Conservation (phyloP, 2,888 invertebrate species). For the Trichogramma evanescens region DNA sequence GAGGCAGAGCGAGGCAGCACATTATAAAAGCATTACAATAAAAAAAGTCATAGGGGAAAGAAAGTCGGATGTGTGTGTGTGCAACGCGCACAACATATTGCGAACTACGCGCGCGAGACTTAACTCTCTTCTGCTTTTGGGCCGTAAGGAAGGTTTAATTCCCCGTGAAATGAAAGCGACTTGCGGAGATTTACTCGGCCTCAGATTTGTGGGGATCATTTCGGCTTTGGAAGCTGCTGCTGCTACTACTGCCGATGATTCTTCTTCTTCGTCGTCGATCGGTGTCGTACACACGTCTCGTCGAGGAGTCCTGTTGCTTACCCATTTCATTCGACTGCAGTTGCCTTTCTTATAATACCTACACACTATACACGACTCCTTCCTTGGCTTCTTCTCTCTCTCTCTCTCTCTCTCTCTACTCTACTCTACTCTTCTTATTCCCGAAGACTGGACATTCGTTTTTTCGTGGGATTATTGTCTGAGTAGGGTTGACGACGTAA, state of each 20-base stretch:
- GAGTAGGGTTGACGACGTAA: too few relatives aligned
- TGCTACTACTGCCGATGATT: neutral
- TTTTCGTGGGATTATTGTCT: too few relatives aligned
- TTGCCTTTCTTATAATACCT: too few relatives aligned
- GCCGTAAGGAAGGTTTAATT: constrained; percentile 40
- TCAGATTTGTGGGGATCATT: constrained; percentile 37
- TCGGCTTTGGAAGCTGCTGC: constrained; percentile 15
- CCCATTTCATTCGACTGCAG: too few relatives aligned
- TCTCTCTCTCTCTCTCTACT: too few relatives aligned
- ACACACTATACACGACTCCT: too few relatives aligned
- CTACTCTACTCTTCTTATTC: too few relatives aligned
- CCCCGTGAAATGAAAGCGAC: constrained; percentile 45
- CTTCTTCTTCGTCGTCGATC: neutral
- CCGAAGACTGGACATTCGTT: too few relatives aligned
- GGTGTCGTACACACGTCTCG: neutral
- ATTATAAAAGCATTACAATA: neutral
- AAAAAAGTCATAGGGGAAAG: neutral
- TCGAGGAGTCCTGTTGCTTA: too few relatives aligned
- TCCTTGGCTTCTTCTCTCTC: too few relatives aligned
- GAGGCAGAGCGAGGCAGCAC: too few relatives aligned
- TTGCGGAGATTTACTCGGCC: constrained; percentile 38
- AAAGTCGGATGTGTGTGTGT: neutral
- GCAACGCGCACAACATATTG: too few relatives aligned
- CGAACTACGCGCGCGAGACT: constrained; percentile 23
- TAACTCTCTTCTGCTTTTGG: constrained; percentile 33